Percentiles rank a stretch among this genome's conserved stretches.
These are phyloP conservation scores for Contarinia nasturtii DNA, from an alignment of 1,140 invertebrate species.

Conservation along the genomic window DNA sequence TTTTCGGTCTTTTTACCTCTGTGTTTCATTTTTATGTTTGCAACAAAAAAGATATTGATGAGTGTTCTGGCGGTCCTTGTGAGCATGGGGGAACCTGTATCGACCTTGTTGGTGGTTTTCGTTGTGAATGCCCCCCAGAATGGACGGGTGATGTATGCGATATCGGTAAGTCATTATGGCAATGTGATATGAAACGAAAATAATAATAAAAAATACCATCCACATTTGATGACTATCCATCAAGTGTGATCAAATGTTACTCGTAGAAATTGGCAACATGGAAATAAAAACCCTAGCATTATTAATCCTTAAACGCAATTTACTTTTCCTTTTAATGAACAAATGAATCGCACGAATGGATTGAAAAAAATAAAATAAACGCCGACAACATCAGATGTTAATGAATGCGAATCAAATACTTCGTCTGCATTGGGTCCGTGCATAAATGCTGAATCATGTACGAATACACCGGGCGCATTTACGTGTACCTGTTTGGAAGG, in stretches of 20 bases:
- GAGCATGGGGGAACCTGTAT: conserved; percentile 73
- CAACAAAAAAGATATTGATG: conserved; percentile 44
- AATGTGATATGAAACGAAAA: no score
- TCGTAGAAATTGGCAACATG: no score
- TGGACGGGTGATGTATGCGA: conserved; percentile 71
- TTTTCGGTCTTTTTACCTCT: conserved; percentile 11
- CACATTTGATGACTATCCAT: no score
- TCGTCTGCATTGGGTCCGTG: conserved; percentile 33
- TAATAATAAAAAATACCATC: no score
- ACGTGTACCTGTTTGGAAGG: conserved; percentile 60
- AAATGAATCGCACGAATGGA: conserved; percentile 8
- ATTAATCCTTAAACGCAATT: no score
- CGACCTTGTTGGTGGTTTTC: conserved; percentile 52
- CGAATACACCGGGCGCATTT: conserved; percentile 67
- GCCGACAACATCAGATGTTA: conserved; percentile 39
- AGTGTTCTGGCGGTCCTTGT: conserved; percentile 67
- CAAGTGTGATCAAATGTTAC: no score
- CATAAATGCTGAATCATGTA: conserved; percentile 62
- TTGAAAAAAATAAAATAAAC: neutral
- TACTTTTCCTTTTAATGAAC: conserved; percentile 23
- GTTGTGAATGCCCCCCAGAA: conserved; percentile 55
- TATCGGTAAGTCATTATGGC: conserved; percentile 28
- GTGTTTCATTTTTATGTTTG: no score
- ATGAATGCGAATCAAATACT: conserved; percentile 35
- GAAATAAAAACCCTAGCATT: no score